These are phyloP conservation scores for Philaenus spumarius DNA, from an alignment of 1,140 invertebrate genomes.

Conservation along the genomic window DNA sequence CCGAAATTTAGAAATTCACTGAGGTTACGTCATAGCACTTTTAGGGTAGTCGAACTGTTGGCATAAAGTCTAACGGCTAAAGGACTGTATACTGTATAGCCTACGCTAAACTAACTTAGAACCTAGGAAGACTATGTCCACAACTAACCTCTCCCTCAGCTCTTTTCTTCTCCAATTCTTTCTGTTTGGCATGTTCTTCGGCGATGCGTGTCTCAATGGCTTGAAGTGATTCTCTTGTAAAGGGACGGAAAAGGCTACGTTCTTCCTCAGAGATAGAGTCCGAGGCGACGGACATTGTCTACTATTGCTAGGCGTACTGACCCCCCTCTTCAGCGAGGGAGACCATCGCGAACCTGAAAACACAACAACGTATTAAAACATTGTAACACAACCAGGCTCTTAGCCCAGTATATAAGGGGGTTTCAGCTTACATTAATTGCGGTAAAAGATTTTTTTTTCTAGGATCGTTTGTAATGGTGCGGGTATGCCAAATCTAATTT, in stretches of 20 bases:
- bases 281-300: conserved; percentile 76
- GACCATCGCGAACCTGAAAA: background rate
- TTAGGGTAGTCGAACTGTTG: too few species aligned
- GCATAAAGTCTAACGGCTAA: too few species aligned
- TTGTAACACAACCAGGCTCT: background rate
- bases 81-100: too few species aligned
- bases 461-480: too few species aligned
- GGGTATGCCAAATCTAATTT: too few species aligned
- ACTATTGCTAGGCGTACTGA: background rate
- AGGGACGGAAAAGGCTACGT: conserved; percentile 93
- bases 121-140: too few species aligned
- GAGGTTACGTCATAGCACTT: too few species aligned
- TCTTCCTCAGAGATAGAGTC: conserved; percentile 87
- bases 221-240: conserved; percentile 92
- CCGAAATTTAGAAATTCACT: too few species aligned
- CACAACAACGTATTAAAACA: background rate
- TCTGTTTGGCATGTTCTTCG: conserved; percentile 91
- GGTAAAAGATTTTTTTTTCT: too few species aligned
- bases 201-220: conserved; percentile 89
- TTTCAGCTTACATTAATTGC: too few species aligned
- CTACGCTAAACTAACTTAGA: too few species aligned
- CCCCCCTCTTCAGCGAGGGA: conserved; percentile 3
- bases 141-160: conserved; percentile 81
- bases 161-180: conserved; percentile 92
- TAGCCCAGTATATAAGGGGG: too few species aligned